Base-by-base conservation (phyloP, 2,113 vertebrate genomes). In the Pandion haliaetus region DNA sequence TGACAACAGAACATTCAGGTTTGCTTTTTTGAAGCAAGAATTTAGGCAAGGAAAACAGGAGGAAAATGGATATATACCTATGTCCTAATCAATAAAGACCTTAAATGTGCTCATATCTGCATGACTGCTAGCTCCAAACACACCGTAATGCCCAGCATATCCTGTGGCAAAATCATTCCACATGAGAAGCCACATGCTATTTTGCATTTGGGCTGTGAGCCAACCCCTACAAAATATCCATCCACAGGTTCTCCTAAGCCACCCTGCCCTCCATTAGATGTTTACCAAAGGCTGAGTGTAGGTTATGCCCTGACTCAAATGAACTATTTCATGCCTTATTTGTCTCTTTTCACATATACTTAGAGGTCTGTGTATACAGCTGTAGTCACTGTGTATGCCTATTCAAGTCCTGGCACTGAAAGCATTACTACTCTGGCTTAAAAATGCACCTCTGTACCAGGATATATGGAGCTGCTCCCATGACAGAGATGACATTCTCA, bases 311-410 rank as follows among this genome's bases (percentile, higher is more conserved):
- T 86, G 79, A 76, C 44, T 85, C n/a, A 84, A 86, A 88, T 31
- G 40, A 92, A 87, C 47, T 86, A 62, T 71, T 86, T 92, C 52
- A 84, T 71, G 89, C 73, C 63, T 96, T 95, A 86, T 83, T 93
- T 92, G 38, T 50, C 72, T 88, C 25, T 83, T 97, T 86, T 61
- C 63, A 84, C 52, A 44, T 38, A 62, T 10, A 65, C 58, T 80
- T 69, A 82, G 82, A 86, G 42, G 34, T 57, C 21, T 70, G 29
- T 63, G 29, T 40, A 62, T 77, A 59, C 21, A 94, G 76, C 76
- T 74, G 57, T 31, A 88, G 40, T 72, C 42, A 40, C 57, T 40
- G 32, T 6, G 23, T 78, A 38, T 55, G 50, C 54, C 36, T 85
- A 4, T 79, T 79, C 11, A 71, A 91, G 32, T 36, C 34, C 47